Evolutionary conservation across 2,113 vertebrate genomes (phyloP), one percentile per base, ranked within the genome.

Genomic region (Carlito syrichta): DNA sequence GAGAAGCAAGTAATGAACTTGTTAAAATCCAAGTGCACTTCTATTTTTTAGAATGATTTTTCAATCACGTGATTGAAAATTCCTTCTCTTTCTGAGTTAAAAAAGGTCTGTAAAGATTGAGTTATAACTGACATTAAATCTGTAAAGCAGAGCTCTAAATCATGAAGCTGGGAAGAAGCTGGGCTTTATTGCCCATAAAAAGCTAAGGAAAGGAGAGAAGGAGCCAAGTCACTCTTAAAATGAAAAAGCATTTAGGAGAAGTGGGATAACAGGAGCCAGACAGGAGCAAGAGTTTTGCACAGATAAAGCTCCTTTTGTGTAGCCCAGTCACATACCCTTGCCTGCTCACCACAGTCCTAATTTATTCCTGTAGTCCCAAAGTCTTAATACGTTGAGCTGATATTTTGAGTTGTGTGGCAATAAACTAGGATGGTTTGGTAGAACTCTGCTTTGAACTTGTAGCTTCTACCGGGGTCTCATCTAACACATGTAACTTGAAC

Each of bases 101-200:
- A 86, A 63, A 66, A 52, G 45, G 30, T 23, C 32, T 79, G 14
- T 62, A 38, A 90, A 66, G 19, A 17, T 35, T 92, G 40, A 76
- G 69, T 82, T 92, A 92, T 81, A 94, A 50, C 56, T 71, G 60
- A 60, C 85, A 87, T 89, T 95, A 93, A 96, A 96, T 27, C 52
- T 78, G n/a, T 43, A 86, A 93, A 78, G 43, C 60, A 77, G 88
- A 97, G 32, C n/a, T 96, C 40, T 92, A 88, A 90, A 82, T 87
- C 69, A 92, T 52, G 78, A 86, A 91, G n/a, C 71, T 90, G 9
- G 81, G 63, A 92, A 83, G 66, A 87, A 94, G 38, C 68, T 35
- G 22, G 23, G 38, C 78, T 94, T 95, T 94, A 95, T 81, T 89
- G 63, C 38, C 66, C 32, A 3, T 89, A 89, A 93, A 94, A 94